Percentiles rank a stretch among this genome's conserved stretches.
These are phyloP conservation scores for Dicentrarchus labrax DNA, from an alignment of 2,113 vertebrate species.

Conservation along the genomic window DNA sequence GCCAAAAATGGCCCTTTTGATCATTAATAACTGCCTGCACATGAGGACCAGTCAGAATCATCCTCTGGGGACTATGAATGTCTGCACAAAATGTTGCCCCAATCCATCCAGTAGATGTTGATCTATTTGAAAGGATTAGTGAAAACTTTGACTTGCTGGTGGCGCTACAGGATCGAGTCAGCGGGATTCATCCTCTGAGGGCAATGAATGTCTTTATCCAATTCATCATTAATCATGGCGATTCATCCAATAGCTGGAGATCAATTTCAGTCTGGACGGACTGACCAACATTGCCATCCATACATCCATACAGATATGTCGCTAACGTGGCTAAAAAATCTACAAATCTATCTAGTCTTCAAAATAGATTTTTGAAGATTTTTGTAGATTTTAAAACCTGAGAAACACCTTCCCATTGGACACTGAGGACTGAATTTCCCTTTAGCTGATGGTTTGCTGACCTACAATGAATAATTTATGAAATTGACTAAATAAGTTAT, in stretches of 20 bases:
- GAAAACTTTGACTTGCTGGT: not conserved
- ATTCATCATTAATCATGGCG: not conserved
- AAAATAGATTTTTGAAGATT: too few relatives aligned
- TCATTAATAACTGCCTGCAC: too few relatives aligned
- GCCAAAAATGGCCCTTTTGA: too few relatives aligned
- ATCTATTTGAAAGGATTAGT: too few relatives aligned
- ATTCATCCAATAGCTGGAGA: not conserved
- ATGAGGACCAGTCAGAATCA: not conserved
- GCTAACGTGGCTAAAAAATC: not conserved
- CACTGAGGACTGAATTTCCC: not conserved
- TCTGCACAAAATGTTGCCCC: not conserved
- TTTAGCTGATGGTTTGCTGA: not conserved
- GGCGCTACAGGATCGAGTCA: too few relatives aligned
- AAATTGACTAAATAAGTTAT: not conserved
- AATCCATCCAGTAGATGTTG: not conserved
- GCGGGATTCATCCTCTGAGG: too few relatives aligned
- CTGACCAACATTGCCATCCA: too few relatives aligned
- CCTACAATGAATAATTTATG: not conserved
- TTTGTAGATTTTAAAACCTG: not conserved
- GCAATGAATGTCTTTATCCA: too few relatives aligned
- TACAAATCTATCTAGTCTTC: not conserved
- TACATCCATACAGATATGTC: not conserved
- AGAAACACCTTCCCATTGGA: not conserved
- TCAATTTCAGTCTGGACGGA: not conserved
- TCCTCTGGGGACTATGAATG: not conserved